phyloP scores from a whole-genome alignment of 2,797 vertebrate genomes.

The Xyrichtys novacula region DNA sequence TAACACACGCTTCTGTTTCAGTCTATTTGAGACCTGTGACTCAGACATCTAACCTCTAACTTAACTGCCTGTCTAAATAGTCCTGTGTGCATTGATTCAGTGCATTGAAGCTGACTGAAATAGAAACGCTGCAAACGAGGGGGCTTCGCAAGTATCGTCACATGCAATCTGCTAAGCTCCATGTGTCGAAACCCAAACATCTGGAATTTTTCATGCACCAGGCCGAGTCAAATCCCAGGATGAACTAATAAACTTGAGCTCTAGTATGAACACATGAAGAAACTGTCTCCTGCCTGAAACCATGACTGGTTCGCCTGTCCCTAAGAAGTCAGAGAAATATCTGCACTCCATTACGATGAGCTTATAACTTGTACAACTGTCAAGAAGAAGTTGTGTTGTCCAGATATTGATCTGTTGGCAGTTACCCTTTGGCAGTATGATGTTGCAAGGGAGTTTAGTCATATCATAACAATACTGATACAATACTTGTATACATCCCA shows the following conservation, averaged over 20 bases:
- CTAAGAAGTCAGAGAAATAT: slow-evolving; percentile 1
- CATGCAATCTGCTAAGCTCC: slow-evolving; percentile 27
- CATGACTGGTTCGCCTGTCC: background rate
- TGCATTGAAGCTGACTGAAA: slow-evolving; percentile 58
- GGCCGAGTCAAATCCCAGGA: background rate
- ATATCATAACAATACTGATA: no score
- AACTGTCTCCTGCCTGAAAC: background rate
- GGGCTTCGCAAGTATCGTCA: slow-evolving; percentile 52
- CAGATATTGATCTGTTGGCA: no score
- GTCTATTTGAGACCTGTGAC: background rate
- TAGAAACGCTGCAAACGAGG: slow-evolving; percentile 26
- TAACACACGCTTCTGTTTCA: slow-evolving; percentile 16
- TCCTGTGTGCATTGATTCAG: slow-evolving; percentile 74
- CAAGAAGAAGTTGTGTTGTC: no score
- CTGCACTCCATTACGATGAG: background rate
- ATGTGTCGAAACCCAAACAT: slow-evolving; percentile 31
- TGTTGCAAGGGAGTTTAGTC: no score
- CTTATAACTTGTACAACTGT: no score
- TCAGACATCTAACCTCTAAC: background rate
- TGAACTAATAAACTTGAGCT: background rate
- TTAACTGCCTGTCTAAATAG: slow-evolving; percentile 52
- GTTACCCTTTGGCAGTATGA: no score
- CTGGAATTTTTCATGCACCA: slow-evolving; percentile 26
- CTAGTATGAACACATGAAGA: background rate
- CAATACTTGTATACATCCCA: no score